Conservation (phyloP, 1,140 invertebrate genomes). For the Scylla paramamosain region DNA sequence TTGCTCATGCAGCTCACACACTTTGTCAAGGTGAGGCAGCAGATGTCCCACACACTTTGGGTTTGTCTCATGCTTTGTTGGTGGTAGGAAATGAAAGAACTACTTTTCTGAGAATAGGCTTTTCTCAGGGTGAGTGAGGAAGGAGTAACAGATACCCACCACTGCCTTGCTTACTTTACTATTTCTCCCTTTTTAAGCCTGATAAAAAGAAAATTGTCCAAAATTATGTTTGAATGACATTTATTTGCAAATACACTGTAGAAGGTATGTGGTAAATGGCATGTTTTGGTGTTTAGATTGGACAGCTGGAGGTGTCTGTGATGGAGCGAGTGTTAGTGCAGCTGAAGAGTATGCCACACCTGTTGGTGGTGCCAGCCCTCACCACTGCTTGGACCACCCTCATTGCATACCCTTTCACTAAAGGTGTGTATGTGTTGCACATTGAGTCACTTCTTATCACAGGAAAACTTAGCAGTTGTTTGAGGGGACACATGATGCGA, state of each 20-base stretch:
- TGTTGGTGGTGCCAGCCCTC: slow-evolving; percentile 66
- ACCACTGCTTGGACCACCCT: slow-evolving; percentile 64
- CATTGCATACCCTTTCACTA: slow-evolving; percentile 61
- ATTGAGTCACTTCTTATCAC: not conserved
- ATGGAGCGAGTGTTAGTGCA: slow-evolving; percentile 63
- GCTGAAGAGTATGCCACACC: slow-evolving; percentile 62
- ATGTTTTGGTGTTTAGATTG: slow-evolving; percentile 6
- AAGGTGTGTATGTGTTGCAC: slow-evolving; percentile 36
- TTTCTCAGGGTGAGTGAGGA: too few species aligned
- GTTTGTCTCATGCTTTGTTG: too few species aligned
- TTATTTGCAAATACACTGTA: too few species aligned
- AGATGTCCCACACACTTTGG: too few species aligned
- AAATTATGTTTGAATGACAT: too few species aligned
- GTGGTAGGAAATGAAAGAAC: too few species aligned
- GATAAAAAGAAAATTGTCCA: too few species aligned
- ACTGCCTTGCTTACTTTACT: too few species aligned
- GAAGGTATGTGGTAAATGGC: too few species aligned
- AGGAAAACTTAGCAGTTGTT: not conserved
- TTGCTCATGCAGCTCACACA: slow-evolving; percentile 70
- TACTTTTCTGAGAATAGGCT: too few species aligned
- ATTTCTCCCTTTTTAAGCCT: too few species aligned
- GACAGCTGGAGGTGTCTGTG: slow-evolving; percentile 52
- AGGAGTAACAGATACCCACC: too few species aligned
- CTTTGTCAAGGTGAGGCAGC: slow-evolving; percentile 62
- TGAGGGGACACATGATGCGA: not conserved